A percentile compares a stretch with the other conserved stretches of the same genome.
These are phyloP conservation scores for Rhadina sibilatrix DNA, from an alignment of 2,113 vertebrate genomes.

Conservation along the genomic window DNA sequence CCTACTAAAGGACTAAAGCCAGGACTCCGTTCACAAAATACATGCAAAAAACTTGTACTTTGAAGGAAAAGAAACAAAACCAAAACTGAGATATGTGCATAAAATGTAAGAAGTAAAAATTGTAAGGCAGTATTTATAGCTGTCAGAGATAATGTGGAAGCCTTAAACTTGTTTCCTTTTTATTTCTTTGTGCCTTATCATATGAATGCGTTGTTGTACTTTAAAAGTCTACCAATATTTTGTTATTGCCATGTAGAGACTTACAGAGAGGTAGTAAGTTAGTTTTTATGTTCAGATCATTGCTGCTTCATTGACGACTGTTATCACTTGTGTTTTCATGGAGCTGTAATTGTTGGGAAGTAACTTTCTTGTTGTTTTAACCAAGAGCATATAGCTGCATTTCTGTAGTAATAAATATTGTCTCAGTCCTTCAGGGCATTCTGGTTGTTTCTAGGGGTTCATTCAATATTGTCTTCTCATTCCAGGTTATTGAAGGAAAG, in stretches of 20 bases:
- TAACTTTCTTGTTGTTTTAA: background rate
- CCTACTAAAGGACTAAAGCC: background rate
- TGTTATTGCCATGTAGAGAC: background rate
- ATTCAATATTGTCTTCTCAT: background rate
- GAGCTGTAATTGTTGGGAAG: background rate
- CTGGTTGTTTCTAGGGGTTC: background rate
- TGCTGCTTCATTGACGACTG: background rate
- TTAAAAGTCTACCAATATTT: background rate
- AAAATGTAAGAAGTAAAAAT: background rate
- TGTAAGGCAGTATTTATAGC: background rate
- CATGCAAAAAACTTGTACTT: background rate
- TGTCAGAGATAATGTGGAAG: background rate
- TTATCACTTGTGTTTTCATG: background rate
- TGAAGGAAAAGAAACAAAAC: background rate
- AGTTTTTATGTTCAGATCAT: background rate
- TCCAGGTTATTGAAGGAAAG: slow-evolving; percentile 95
- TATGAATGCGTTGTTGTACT: background rate
- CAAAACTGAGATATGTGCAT: background rate
- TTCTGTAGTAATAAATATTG: slow-evolving; percentile 34
- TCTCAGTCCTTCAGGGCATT: background rate
- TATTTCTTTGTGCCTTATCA: background rate
- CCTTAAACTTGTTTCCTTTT: background rate
- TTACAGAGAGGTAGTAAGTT: background rate
- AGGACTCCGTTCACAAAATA: background rate
- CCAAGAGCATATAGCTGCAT: background rate